These are phyloP conservation scores for Crenuchus spilurus DNA, from an alignment of 2,797 vertebrate genomes.

Conservation along the genomic window DNA sequence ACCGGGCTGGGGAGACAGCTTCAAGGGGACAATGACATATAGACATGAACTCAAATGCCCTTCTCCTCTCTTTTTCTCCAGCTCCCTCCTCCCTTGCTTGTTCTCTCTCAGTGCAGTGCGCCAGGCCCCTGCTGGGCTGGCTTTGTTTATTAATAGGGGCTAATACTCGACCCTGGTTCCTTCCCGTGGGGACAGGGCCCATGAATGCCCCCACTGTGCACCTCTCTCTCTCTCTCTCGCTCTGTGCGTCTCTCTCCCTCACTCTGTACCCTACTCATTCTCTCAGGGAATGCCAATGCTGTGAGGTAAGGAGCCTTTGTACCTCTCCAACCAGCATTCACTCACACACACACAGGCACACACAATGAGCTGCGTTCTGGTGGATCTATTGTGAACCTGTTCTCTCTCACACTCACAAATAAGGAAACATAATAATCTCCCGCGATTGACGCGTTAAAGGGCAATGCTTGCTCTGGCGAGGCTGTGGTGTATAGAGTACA, in stretches of 20 bases:
- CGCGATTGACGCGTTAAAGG: constrained; percentile 39
- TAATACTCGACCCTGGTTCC: constrained; percentile 64
- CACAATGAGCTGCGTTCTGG: constrained; percentile 38
- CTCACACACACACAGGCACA: constrained; percentile 36
- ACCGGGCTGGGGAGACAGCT: constrained; percentile 11
- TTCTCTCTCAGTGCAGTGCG: constrained; percentile 53
- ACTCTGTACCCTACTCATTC: constrained; percentile 45
- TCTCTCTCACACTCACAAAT: constrained; percentile 56
- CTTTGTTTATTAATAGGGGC: constrained; percentile 66
- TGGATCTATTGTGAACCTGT: constrained; percentile 56
- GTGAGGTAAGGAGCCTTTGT: constrained; percentile 61
- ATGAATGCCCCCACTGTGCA: constrained; percentile 61
- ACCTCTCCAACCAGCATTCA: constrained; percentile 46
- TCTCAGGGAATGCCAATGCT: constrained; percentile 60
- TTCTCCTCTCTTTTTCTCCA: constrained; percentile 41
- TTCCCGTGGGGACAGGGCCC: constrained; percentile 57
- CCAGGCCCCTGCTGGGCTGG: constrained; percentile 56
- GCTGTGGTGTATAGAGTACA: constrained; percentile 7
- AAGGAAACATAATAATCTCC: constrained; percentile 52
- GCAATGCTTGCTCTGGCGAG: neutral
- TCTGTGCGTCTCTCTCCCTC: constrained; percentile 47
- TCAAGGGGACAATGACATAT: constrained; percentile 42
- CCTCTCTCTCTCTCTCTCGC: constrained; percentile 44
- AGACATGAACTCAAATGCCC: constrained; percentile 48
- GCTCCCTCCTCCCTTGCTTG: constrained; percentile 23